A percentile compares a stretch with the other conserved stretches of the same genome.
Evolutionary conservation across 2,888 invertebrate species (phyloP).

Genomic region (Metacarcinus magister): DNA sequence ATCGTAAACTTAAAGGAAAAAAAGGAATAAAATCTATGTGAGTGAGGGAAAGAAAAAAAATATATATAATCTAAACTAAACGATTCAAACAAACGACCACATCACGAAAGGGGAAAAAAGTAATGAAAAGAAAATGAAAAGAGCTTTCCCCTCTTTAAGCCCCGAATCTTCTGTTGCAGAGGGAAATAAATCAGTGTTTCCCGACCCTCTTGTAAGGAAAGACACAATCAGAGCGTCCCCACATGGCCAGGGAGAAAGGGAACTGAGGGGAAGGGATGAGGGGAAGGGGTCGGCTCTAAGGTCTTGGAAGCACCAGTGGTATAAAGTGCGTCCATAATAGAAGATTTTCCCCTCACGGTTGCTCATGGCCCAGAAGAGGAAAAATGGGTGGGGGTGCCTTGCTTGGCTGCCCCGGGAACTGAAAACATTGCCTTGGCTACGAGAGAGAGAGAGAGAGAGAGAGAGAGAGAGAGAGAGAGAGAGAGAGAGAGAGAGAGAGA

Average conservation of each 20-base stretch:
- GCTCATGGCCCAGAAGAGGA: conserved; percentile 20
- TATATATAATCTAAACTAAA: not conserved
- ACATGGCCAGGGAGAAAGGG: not conserved
- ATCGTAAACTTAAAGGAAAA: no score
- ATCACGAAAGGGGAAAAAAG: not conserved
- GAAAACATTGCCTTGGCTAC: not conserved
- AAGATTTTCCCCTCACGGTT: not conserved
- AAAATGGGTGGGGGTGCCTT: not conserved
- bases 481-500: not conserved
- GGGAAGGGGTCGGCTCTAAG: not conserved
- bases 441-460: not conserved
- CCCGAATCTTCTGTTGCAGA: conserved; percentile 16
- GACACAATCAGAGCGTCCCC: not conserved
- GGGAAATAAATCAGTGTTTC: conserved; percentile 4
- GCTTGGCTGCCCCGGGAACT: conserved; percentile 26
- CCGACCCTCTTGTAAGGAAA: conserved; percentile 29
- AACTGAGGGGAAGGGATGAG: not conserved
- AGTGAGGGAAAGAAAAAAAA: not conserved
- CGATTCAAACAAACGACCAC: not conserved
- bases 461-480: not conserved
- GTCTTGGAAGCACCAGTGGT: not conserved
- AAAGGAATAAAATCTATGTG: no score
- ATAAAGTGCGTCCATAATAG: conserved; percentile 19
- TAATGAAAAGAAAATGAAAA: not conserved
- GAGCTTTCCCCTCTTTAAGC: not conserved